Conservation (phyloP, 2,113 vertebrate genomes). For the Amblyopsis rosae region DNA sequence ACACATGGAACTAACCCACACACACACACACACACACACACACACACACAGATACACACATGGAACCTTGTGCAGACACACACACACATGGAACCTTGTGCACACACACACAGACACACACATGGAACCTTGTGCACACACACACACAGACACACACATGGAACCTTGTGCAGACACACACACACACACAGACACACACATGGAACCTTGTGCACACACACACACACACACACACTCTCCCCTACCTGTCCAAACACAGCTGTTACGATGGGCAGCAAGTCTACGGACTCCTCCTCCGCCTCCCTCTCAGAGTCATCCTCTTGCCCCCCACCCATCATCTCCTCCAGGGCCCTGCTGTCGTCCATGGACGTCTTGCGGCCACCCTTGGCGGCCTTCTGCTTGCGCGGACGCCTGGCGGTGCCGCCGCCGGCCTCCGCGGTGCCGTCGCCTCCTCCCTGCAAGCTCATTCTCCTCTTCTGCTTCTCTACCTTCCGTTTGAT, state of each 20-base stretch:
- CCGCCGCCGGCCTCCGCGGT: conserved; percentile 25
- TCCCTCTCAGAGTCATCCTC: conserved; percentile 37
- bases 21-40: neutral
- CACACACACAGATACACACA: conserved; percentile 1
- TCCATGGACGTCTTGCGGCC: conserved; percentile 3
- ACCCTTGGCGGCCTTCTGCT: conserved; percentile 21
- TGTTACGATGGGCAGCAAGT: conserved; percentile 72
- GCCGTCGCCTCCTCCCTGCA: conserved; percentile 7
- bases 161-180: conserved; percentile 1
- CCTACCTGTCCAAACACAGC: conserved; percentile 79
- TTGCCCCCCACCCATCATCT: conserved; percentile 46
- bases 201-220: neutral
- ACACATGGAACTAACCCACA: conserved; percentile 2
- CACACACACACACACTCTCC: neutral
- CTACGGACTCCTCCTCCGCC: conserved; percentile 34
- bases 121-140: neutral
- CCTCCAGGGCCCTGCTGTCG: conserved; percentile 33
- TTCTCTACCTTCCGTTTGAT: conserved; percentile 78
- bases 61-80: conserved; percentile 1
- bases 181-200: conserved; percentile 14
- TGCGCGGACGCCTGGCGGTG: conserved; percentile 7
- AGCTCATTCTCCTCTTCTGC: conserved; percentile 57
- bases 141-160: neutral
- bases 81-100: no score
- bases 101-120: neutral